Conservation (phyloP, 2,113 vertebrate species). For the Pao palembangensis region DNA sequence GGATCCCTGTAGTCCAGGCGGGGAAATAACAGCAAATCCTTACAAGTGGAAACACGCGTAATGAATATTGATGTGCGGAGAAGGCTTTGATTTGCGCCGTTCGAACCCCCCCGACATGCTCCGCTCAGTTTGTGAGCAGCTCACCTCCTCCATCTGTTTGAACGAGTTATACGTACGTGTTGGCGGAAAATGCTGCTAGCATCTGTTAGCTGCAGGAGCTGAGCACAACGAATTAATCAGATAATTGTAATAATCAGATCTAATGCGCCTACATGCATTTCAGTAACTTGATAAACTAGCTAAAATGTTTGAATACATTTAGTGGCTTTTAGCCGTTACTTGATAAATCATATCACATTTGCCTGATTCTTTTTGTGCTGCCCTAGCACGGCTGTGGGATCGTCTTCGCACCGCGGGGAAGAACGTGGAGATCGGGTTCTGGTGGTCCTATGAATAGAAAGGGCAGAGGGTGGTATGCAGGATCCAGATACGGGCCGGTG, state of each 20-base stretch:
- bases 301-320: no score
- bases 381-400: conserved; percentile 33
- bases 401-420: conserved; percentile 50
- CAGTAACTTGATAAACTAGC: no score
- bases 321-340: no score
- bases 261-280: conserved; percentile 26
- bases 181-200: conserved; percentile 9
- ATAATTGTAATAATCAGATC: no score
- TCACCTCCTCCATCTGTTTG: conserved; percentile 11
- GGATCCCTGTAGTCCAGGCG: not conserved
- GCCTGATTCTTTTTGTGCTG: not conserved
- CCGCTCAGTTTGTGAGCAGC: conserved; percentile 12
- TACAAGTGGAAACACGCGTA: conserved; percentile 9
- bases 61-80: conserved; percentile 1
- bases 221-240: no score
- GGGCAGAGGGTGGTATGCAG: conserved; percentile 45
- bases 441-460: conserved; percentile 64
- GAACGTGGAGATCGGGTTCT: conserved; percentile 55
- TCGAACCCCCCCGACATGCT: not conserved
- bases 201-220: not conserved
- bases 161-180: conserved; percentile 1
- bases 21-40: not conserved
- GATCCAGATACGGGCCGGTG: conserved; percentile 24
- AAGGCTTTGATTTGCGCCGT: conserved; percentile 3
- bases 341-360: no score